Evolutionary conservation across 2,797 vertebrate genomes (phyloP).

Genomic region (Lutjanus argentimaculatus): DNA sequence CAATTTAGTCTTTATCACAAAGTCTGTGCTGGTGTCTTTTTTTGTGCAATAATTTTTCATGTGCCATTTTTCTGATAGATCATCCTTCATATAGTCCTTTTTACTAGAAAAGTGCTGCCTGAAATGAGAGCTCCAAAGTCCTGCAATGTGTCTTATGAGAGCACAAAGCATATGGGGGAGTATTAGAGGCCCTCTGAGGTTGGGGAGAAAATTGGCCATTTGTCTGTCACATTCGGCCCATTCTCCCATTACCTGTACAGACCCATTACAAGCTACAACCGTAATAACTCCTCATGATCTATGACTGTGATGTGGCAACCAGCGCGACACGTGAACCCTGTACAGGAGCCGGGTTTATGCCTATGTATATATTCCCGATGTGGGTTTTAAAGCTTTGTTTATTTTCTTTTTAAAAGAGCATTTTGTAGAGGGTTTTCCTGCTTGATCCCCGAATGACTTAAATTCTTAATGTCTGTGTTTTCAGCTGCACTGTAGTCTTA

Average conservation of each 20-base stretch:
- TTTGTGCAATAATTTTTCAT: slow-evolving; percentile 14
- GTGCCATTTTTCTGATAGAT: slow-evolving; percentile 42
- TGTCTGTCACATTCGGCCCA: slow-evolving; percentile 67
- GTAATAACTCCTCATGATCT: slow-evolving; percentile 64
- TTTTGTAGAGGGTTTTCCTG: slow-evolving; percentile 49
- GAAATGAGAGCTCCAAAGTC: slow-evolving; percentile 48
- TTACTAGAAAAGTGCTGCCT: slow-evolving; percentile 34
- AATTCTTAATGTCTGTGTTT: slow-evolving; percentile 70
- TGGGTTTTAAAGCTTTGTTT: slow-evolving; percentile 48
- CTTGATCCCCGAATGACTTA: slow-evolving; percentile 59
- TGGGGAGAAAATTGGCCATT: slow-evolving; percentile 74
- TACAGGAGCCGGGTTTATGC: slow-evolving; percentile 28
- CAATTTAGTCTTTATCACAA: slow-evolving; percentile 28
- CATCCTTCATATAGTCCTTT: slow-evolving; percentile 42
- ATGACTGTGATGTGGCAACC: slow-evolving; percentile 53
- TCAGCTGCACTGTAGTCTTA: slow-evolving; percentile 42
- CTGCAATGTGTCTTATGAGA: slow-evolving; percentile 59
- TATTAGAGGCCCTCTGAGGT: slow-evolving; percentile 53
- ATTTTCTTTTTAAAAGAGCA: slow-evolving; percentile 44
- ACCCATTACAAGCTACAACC: slow-evolving; percentile 62
- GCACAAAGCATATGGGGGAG: slow-evolving; percentile 51
- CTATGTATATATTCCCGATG: slow-evolving; percentile 10
- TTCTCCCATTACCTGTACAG: slow-evolving; percentile 71
- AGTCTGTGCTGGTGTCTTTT: slow-evolving; percentile 6
- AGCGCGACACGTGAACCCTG: slow-evolving; percentile 11